phyloP scores from a whole-genome alignment of 92 coral and sea anemone species.

The Zoanthus solanderi region DNA sequence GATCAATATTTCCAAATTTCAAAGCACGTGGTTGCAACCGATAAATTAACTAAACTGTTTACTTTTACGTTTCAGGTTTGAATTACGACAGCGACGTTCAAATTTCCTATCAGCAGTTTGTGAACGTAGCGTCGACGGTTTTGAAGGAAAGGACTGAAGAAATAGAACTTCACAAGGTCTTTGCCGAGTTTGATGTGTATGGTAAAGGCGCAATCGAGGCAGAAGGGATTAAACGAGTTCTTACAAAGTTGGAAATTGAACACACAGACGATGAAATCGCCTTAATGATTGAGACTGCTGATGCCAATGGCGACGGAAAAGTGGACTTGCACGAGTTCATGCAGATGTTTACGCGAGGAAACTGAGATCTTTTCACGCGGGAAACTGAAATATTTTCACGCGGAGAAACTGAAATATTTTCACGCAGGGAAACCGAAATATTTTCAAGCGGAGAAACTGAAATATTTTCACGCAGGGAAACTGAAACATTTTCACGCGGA shows the following conservation, averaged over 20 bases:
- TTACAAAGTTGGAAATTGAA: slow-evolving; percentile 70
- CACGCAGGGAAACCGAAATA: too few relatives aligned
- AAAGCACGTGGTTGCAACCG: background rate
- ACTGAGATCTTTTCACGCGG: background rate
- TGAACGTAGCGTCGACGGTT: slow-evolving; percentile 51
- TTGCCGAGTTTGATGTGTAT: slow-evolving; percentile 80
- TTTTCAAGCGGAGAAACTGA: slow-evolving; percentile 11
- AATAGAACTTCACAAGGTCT: slow-evolving; percentile 60
- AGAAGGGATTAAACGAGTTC: slow-evolving; percentile 73
- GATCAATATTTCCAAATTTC: background rate
- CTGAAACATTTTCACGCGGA: too few relatives aligned
- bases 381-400: too few relatives aligned
- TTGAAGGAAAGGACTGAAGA: slow-evolving; percentile 65
- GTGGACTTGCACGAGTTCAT: slow-evolving; percentile 85
- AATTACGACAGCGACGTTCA: slow-evolving; percentile 36
- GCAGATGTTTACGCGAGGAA: slow-evolving; percentile 68
- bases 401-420: too few relatives aligned
- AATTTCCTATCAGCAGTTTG: slow-evolving; percentile 68
- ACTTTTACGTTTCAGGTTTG: slow-evolving; percentile 31
- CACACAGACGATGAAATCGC: slow-evolving; percentile 77
- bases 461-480: too few relatives aligned
- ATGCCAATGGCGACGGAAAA: slow-evolving; percentile 79
- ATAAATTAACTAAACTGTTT: background rate
- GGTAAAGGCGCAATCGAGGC: slow-evolving; percentile 82
- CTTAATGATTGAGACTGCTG: slow-evolving; percentile 83